A percentile compares a stretch with the other conserved stretches of the same genome.
phyloP scores from a whole-genome alignment of 2,888 invertebrate genomes.

The Pristionchus arcanus region DNA sequence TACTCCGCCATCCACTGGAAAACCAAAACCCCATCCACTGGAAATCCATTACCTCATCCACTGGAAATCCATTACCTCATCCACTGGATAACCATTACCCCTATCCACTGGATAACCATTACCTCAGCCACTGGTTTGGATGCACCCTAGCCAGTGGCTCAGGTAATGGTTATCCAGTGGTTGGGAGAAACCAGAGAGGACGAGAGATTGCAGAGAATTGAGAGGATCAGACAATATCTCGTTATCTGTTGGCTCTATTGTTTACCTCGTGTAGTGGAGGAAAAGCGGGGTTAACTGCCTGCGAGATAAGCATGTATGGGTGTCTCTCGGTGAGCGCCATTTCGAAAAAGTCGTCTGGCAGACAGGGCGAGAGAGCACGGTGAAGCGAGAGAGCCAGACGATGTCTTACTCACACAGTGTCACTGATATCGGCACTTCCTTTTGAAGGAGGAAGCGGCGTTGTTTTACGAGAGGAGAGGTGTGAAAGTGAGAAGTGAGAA shows the following conservation, averaged over 20 bases:
- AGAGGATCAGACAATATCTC: neutral
- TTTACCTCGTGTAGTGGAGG: constrained; percentile 24
- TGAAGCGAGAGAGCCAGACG: neutral
- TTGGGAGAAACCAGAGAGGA: no score
- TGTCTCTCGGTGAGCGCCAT: constrained; percentile 3
- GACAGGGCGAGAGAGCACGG: neutral
- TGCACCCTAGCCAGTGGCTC: no score
- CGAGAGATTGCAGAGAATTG: neutral
- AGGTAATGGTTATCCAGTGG: no score
- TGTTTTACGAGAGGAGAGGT: constrained; percentile 12
- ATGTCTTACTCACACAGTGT: neutral
- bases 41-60: no score
- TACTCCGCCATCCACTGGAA: no score
- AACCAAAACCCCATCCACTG: no score
- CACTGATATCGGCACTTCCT: constrained; percentile 23
- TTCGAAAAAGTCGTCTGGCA: constrained; percentile 5
- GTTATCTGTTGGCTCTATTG: neutral
- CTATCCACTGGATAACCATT: no score
- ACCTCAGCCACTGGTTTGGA: no score
- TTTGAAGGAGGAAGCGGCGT: constrained; percentile 6
- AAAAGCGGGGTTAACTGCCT: neutral
- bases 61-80: no score
- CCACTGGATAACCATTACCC: no score
- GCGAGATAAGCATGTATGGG: neutral
- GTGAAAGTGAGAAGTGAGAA: neutral